Evolutionary conservation across 2,888 invertebrate species (phyloP).

Genomic region (Autographa pulchrina): DNA sequence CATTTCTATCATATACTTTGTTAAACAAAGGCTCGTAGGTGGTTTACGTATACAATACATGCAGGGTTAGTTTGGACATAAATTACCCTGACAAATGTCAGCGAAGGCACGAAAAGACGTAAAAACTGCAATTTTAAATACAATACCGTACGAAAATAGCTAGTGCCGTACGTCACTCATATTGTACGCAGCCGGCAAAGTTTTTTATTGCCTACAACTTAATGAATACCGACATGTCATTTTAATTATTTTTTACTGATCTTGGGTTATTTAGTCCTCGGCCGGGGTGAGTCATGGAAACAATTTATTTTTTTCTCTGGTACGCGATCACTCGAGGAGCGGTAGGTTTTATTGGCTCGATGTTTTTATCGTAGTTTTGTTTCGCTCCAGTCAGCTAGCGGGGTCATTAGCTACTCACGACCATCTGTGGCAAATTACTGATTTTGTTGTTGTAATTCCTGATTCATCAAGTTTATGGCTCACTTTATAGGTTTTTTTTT

Average conservation of each 20-base stretch:
- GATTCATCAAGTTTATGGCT: conserved; percentile 53
- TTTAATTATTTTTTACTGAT: conserved; percentile 59
- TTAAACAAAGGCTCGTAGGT: conserved; percentile 31
- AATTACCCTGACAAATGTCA: conserved; percentile 29
- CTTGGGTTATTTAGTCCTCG: conserved; percentile 57
- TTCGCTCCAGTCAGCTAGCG: conserved; percentile 69
- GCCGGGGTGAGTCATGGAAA: conserved; percentile 67
- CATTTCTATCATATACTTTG: conserved; percentile 28
- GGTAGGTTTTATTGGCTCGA: conserved; percentile 58
- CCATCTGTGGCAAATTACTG: conserved; percentile 59
- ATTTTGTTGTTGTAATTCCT: conserved; percentile 55
- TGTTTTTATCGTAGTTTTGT: conserved; percentile 72
- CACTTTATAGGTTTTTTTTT: conserved; percentile 52
- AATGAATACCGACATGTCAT: conserved; percentile 44
- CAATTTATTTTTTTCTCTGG: conserved; percentile 62
- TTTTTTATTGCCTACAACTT: conserved; percentile 47
- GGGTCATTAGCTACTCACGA: conserved; percentile 65
- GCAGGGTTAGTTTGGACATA: conserved; percentile 31
- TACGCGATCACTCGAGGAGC: conserved; percentile 42
- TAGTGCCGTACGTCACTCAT: conserved; percentile 36
- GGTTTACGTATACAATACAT: conserved; percentile 32
- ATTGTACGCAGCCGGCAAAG: conserved; percentile 34
- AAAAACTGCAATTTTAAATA: conserved; percentile 48
- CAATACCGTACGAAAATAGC: conserved; percentile 40
- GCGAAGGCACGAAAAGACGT: conserved; percentile 31